Percentiles rank a stretch among this genome's conserved stretches.
phyloP scores from a whole-genome alignment of 92 coral and sea anemone species.

The Pocillopora meandrina region DNA sequence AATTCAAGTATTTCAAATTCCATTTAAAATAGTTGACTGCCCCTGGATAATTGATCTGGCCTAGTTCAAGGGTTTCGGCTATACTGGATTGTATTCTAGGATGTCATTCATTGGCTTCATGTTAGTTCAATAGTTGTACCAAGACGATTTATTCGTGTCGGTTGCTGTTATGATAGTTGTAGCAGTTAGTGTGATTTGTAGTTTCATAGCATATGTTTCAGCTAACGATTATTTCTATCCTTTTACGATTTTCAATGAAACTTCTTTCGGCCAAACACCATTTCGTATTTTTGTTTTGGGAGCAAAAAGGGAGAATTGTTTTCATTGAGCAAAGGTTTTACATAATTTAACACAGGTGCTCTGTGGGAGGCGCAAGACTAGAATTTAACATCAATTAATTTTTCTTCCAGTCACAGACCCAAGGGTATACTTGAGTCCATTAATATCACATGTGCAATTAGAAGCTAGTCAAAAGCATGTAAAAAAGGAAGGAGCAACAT shows the following conservation, averaged over 20 bases:
- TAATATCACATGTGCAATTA: no score
- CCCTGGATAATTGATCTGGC: not conserved
- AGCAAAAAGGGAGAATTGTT: slow-evolving; percentile 1
- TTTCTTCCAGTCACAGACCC: no score
- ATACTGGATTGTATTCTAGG: not conserved
- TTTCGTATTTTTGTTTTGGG: slow-evolving; percentile 1
- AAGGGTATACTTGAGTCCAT: no score
- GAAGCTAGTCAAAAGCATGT: no score
- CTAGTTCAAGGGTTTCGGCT: not conserved
- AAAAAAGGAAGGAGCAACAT: no score
- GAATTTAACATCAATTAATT: no score
- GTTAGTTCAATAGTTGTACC: not conserved
- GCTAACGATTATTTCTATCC: not conserved
- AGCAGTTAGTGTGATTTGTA: not conserved
- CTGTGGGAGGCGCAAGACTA: no score
- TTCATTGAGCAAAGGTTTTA: no score
- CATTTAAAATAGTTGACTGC: not conserved
- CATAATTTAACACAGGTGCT: no score
- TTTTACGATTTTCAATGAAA: no score
- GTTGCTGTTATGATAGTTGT: not conserved
- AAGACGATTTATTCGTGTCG: not conserved
- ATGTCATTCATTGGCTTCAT: not conserved
- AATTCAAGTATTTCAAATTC: no score
- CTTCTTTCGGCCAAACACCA: not conserved
- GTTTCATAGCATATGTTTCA: not conserved